Evolutionary conservation across 2,797 vertebrate genomes (phyloP), one percentile per base, ranked within the genome.

Genomic region (Dendrocincla tyrannina): DNA sequence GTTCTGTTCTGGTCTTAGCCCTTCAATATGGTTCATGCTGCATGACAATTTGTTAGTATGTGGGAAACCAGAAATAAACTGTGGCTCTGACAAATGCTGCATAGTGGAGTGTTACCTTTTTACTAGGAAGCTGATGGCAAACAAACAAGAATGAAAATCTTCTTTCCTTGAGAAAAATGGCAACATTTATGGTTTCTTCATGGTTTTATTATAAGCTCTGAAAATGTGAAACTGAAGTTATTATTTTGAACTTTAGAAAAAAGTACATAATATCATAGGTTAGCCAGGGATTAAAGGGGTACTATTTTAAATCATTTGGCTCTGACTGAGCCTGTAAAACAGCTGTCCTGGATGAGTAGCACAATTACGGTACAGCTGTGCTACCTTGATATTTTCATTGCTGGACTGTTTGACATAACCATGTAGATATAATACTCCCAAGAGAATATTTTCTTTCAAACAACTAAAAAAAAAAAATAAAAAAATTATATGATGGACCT

Each of bases 391-490:
- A 46, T 22, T 46, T 46, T 46, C 44, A 46, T 20, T 46, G 44
- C 20, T 46, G 44, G 20, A 46, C 44, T 46, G 19, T 46, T 46
- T 46, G 44, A 46, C 20, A 22, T 46, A 46, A 12, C 44, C 20
- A 46, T 46, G 44, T 46, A 46, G 44, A 46, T 46, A 20, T 46
- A 46, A 46, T 46, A 46, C 20, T 22, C 20, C 44, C 44, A 46
- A 46, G 44, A 46, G 5, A 46, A 46, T 22, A 72, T 32, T 73
- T 87, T 22, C 13, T 55, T 64, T 56, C 20, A 73, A 33, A 39
- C 13, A 76, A 10, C 10, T 6, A 1, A 6, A 10, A 8, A 11
- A 18, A 6, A 39, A 20, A 10, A 25, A 2, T 5, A 50, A 52
- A 52, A 14, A 28, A 50, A 50, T n/a, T n/a, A 10, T 5, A 25